phyloP scores from a whole-genome alignment of 2,113 vertebrate species.

The Excalfactoria chinensis region DNA sequence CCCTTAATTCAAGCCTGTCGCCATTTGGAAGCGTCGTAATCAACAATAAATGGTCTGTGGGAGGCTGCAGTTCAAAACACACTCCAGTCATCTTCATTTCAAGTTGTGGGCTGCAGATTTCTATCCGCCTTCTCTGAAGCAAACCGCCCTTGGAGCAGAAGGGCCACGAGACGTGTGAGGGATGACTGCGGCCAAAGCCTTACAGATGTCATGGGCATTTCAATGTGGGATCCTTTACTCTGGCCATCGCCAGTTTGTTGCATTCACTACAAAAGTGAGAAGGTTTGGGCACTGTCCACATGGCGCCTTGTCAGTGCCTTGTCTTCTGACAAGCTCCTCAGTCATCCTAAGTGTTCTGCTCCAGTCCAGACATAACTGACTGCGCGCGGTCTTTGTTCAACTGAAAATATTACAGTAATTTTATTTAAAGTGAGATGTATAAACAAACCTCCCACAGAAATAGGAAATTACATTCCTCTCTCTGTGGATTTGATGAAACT shows the following conservation, averaged over 20 bases:
- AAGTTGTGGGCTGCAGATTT: neutral
- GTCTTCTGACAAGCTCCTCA: neutral
- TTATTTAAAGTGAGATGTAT: neutral
- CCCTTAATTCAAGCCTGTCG: slow-evolving; percentile 18
- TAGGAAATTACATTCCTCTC: neutral
- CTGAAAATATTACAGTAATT: neutral
- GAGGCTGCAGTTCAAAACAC: neutral
- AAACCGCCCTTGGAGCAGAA: neutral
- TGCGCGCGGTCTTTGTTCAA: fast-evolving
- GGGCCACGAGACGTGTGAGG: neutral
- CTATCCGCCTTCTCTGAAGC: neutral
- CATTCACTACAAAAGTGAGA: fast-evolving
- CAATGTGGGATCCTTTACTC: neutral
- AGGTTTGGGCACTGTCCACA: fast-evolving
- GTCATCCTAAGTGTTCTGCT: neutral
- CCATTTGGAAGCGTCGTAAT: neutral
- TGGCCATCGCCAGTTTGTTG: fast-evolving
- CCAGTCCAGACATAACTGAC: neutral
- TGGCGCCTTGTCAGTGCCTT: fast-evolving
- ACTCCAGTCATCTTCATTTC: neutral
- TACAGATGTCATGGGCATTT: fast-evolving
- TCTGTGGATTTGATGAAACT: neutral
- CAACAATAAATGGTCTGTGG: neutral
- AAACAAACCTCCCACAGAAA: neutral
- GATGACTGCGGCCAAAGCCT: fast-evolving